Conservation (phyloP, 2,888 invertebrate genomes). For the Lepidocyrtinus sp. region DNA sequence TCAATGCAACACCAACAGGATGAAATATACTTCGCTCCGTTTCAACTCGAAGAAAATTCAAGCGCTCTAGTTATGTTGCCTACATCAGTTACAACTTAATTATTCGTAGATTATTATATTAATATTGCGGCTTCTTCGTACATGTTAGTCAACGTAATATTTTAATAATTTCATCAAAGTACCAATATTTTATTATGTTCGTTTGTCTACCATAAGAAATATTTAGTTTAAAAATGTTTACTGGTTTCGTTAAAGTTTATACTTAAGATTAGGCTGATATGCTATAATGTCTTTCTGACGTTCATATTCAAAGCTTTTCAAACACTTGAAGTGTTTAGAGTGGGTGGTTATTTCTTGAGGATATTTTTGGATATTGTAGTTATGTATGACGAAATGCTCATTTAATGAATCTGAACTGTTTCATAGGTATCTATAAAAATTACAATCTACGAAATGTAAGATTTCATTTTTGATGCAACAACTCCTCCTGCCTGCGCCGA, state of each 20-base stretch:
- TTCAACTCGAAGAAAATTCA: not conserved
- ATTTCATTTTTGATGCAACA: too few species aligned
- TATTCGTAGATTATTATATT: not conserved
- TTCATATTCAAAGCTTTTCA: slow-evolving; percentile 38
- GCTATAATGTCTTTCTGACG: slow-evolving; percentile 62
- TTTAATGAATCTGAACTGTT: too few species aligned
- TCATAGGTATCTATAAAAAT: too few species aligned
- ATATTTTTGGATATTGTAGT: not conserved
- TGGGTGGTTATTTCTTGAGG: too few species aligned
- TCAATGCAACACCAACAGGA: not conserved
- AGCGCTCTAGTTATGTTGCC: not conserved
- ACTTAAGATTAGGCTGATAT: slow-evolving; percentile 50
- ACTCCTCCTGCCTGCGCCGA: not conserved
- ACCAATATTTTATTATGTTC: not conserved
- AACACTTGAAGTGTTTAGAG: too few species aligned
- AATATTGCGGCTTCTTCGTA: not conserved
- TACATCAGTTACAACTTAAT: not conserved
- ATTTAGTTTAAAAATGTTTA: not conserved
- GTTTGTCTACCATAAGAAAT: not conserved
- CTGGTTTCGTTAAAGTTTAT: not conserved
- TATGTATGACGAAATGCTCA: not conserved
- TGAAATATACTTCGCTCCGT: not conserved
- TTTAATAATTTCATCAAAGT: slow-evolving; percentile 7
- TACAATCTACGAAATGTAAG: not conserved
- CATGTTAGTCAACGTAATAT: not conserved